Percentiles rank a stretch among this genome's conserved stretches.
Conservation (phyloP, 2,113 vertebrate species). For the Stigmatopora nigra region DNA sequence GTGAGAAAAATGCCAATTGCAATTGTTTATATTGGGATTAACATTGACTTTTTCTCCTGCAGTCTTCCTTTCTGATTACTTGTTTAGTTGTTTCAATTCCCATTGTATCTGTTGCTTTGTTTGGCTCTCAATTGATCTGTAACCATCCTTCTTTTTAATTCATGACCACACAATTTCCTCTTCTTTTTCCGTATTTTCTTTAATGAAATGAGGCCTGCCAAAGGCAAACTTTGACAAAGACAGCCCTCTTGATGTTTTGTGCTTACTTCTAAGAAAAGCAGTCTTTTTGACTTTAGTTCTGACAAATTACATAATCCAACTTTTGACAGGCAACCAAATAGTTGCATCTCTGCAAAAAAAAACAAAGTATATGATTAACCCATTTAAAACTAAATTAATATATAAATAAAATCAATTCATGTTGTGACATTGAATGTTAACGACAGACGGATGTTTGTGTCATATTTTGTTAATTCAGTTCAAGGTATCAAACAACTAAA, state of each 20-base stretch:
- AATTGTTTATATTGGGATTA: conserved; percentile 59
- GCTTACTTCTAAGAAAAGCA: conserved; percentile 14
- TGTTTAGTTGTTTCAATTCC: neutral
- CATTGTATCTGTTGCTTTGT: conserved; percentile 2
- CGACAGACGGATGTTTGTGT: neutral
- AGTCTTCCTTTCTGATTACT: neutral
- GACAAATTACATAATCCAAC: conserved; percentile 49
- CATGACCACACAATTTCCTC: neutral
- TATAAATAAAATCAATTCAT: neutral
- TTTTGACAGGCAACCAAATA: conserved; percentile 15
- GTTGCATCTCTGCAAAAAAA: conserved; percentile 7
- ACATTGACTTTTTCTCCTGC: conserved; percentile 40
- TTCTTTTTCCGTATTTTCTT: conserved; percentile 9
- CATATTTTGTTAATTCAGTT: neutral
- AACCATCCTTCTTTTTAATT: conserved; percentile 7
- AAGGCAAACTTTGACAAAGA: conserved; percentile 20
- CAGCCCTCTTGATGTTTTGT: conserved; percentile 26
- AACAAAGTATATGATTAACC: neutral
- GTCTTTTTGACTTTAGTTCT: conserved; percentile 30
- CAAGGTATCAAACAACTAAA: neutral
- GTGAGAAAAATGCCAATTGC: conserved; percentile 14
- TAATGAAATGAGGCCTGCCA: conserved; percentile 23
- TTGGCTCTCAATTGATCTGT: neutral
- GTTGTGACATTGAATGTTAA: neutral
- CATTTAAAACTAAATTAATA: neutral